Conservation (phyloP, 2,797 vertebrate genomes). For the Molossus molossus region DNA sequence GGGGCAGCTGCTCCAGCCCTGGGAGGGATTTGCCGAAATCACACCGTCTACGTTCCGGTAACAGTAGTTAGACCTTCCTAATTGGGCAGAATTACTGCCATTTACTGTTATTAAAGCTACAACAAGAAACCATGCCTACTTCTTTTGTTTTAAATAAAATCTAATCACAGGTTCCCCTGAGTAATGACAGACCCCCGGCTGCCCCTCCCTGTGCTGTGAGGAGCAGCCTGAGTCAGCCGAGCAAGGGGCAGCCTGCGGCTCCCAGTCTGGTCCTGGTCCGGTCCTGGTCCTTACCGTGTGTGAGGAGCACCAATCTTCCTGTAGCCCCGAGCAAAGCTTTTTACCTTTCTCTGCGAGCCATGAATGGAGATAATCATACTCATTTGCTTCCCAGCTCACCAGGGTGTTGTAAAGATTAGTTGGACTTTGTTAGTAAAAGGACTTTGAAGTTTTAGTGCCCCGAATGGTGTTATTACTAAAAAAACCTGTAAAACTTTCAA, state of each 20-base stretch:
- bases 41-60: rapidly evolving
- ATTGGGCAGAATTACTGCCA: constrained; percentile 34
- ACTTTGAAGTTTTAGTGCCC: constrained; percentile 69
- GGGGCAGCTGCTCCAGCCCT: too few species aligned
- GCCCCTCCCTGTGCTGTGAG: neutral
- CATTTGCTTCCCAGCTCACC: constrained; percentile 12
- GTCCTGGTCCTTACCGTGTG: neutral
- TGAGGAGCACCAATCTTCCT: neutral
- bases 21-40: neutral
- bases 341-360: neutral
- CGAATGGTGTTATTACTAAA: constrained; percentile 2
- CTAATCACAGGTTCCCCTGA: neutral
- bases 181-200: neutral
- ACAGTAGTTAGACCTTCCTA: neutral
- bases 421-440: constrained; percentile 35
- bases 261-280: neutral
- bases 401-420: neutral
- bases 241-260: neutral
- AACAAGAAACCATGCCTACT: neutral
- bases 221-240: neutral
- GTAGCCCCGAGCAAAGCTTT: neutral
- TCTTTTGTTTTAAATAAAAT: constrained; percentile 54
- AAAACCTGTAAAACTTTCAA: constrained; percentile 52
- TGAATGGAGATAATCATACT: neutral
- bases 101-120: constrained; percentile 31